Base-by-base conservation (phyloP, 2,888 invertebrate genomes). In the Trachelus iudaicus region DNA sequence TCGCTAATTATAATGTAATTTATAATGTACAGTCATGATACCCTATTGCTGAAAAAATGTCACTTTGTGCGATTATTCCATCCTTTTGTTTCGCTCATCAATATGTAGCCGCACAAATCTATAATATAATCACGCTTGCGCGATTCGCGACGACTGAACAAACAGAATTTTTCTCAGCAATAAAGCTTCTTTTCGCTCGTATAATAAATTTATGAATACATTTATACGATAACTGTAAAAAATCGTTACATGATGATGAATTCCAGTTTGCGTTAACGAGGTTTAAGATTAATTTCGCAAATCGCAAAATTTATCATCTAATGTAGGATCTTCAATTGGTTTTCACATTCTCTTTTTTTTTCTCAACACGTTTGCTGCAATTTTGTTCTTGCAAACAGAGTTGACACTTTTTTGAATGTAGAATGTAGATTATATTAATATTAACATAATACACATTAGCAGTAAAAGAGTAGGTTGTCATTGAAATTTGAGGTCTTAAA, bases 1-100 rank as follows among this genome's bases (percentile, higher is more conserved):
- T 34, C 71, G 11, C 34, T 71, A 77, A 40, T 73, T 71, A 37
- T 77, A 73, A 77, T 77, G 56, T 77, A n/a, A 77, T 77, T 68
- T 30, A 69, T 77, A 75, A 75, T 77, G 34, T 77, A 75, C n/a
- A 74, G 75, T 74, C 34, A 69, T 74, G 35, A 77, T 23, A 34
- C 73, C 69, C 33, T 77, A 74, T 74, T 77, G 69, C 75, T 69
- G 77, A 73, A 73, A 73, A 37, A 74, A 74, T 71, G 31, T 34
- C 71, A 71, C 15, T 31, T 69, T 34, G 34, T 71, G 71, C 34
- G 31, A 71, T 34, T 71, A 23, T 4, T 71, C 15, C 23, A 56
- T 56, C 40, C 6, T 40, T 40, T 40, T 56, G 15, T 40, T 56
- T 56, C 23, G 23, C 56, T 9, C 23, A 56, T 56, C 56, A 56